phyloP scores from a whole-genome alignment of 2,113 vertebrate species.

The Lophochroa leadbeateri region DNA sequence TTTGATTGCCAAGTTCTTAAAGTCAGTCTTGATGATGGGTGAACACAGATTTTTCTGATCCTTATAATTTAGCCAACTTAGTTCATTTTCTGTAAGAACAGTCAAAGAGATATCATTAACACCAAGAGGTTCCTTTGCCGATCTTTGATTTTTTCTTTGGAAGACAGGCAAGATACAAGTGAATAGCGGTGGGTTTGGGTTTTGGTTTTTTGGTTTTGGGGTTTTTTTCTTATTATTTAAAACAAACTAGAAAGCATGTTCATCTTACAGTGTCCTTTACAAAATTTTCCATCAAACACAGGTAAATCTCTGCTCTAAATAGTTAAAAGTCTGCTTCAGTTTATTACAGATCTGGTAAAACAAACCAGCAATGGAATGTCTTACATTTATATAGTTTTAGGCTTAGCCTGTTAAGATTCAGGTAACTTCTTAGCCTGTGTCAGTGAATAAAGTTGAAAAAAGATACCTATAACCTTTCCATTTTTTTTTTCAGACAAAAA shows the following conservation, averaged over 20 bases:
- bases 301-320: background rate
- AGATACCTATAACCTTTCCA: background rate
- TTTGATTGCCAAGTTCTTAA: background rate
- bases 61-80: background rate
- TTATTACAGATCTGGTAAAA: background rate
- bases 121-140: background rate
- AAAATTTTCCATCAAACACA: background rate
- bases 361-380: background rate
- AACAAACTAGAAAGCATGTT: background rate
- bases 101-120: background rate
- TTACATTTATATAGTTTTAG: background rate
- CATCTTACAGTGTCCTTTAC: background rate
- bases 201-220: background rate
- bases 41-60: background rate
- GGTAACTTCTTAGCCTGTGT: background rate
- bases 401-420: background rate
- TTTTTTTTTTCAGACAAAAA: background rate
- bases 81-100: background rate
- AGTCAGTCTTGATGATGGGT: background rate
- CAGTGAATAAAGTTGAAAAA: background rate
- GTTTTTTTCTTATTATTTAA: background rate
- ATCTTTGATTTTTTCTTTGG: background rate
- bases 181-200: background rate
- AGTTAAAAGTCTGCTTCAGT: background rate
- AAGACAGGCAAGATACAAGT: background rate